Evolutionary conservation across 2,888 invertebrate genomes (phyloP), one percentile per base, ranked within the genome.

Genomic region (Lithodes maja): DNA sequence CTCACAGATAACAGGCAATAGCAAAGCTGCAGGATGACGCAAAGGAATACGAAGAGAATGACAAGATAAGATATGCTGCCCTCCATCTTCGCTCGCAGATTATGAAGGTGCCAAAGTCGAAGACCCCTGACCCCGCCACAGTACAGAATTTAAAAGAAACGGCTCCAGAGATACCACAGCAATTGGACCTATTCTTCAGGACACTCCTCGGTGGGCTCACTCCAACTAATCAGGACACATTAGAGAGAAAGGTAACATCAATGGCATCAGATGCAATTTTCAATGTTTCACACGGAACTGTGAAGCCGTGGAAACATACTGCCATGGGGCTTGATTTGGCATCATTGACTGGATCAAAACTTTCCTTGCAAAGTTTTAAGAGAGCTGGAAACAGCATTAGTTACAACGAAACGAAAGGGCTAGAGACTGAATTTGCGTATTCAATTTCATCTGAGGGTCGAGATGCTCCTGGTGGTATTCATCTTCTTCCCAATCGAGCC

Each of bases 71-170:
- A 80, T 80, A 80, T n/a, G 5, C 52, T 54, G 80, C 1, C 54
- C 54, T 80, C 80, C 80, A 80, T 80, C 52, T 80, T 80, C 54
- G 80, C 12, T 80, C 80, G 54, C 80, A 53, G 80, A 80, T 80
- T n/a, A 80, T 80, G 80, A 80, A 80, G 33, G 54, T 53, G 53
- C 80, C 80, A 80, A 52, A 53, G 53, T 9, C 33, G 33, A 77
- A 77, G 77, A 77, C 77, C 52, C 77, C 77, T 77, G 77, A 77
- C 77, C 77, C 77, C 49, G 49, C 77, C 1, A 77, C 54, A 80
- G 52, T 54, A n/a, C 54, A 80, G 68, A 33, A 33, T 33, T 33
- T 33, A 33, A 33, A 33, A 33, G 33, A 33, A 33, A 33, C 33
- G 0, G 33, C 33, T 33, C 33, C 33, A 33, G 33, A 33, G 33